These are phyloP conservation scores for Eristalis intricaria DNA, from an alignment of 2,888 invertebrate species.

Conservation along the genomic window DNA sequence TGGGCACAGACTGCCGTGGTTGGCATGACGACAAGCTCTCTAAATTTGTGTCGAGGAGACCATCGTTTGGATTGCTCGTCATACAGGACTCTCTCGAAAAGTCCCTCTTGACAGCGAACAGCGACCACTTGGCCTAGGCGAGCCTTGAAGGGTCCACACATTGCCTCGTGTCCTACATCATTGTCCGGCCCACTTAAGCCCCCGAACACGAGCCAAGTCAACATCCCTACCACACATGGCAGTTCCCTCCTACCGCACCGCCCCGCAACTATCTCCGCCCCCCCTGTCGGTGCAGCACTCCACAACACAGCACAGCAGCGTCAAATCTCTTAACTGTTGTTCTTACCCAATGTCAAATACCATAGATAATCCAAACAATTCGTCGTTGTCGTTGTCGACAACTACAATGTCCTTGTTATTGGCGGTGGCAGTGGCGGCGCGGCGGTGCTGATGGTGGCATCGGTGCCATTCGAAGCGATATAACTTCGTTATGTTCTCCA, in stretches of 20 bases:
- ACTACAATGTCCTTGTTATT: slow-evolving; percentile 45
- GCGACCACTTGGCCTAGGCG: neutral
- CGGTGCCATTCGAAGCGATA: neutral
- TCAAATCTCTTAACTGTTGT: slow-evolving; percentile 54
- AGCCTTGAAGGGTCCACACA: neutral
- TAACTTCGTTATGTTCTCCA: slow-evolving; percentile 31
- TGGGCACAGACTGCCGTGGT: no score
- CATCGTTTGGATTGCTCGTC: neutral
- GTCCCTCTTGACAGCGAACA: no score
- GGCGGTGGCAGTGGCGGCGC: neutral
- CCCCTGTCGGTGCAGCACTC: neutral
- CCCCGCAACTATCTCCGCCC: neutral
- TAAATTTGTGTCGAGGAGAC: no score
- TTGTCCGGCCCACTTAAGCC: neutral
- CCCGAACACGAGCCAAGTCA: neutral
- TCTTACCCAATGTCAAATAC: slow-evolving; percentile 67
- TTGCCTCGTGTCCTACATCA: neutral
- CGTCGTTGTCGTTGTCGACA: slow-evolving; percentile 60
- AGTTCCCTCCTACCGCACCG: neutral
- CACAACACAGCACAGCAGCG: neutral
- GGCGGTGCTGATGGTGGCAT: neutral
- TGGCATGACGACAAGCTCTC: no score
- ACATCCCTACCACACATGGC: neutral
- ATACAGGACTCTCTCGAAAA: no score
- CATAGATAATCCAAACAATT: slow-evolving; percentile 70